Conservation (phyloP, 2,888 invertebrate genomes). For the Mesodorylaimus sp. region DNA sequence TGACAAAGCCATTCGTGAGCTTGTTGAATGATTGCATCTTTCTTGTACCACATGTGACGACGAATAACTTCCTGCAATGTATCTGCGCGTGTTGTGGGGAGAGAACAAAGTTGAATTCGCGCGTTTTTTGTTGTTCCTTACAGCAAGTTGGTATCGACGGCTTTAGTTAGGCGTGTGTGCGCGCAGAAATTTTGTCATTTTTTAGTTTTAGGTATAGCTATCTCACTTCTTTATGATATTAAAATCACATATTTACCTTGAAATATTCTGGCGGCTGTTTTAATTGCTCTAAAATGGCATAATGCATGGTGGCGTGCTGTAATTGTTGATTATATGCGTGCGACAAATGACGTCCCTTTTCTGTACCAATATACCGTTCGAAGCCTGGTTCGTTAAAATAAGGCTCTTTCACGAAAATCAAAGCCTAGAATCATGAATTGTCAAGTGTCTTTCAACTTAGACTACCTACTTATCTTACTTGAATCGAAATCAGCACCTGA, state of each 20-base stretch:
- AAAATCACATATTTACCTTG: conserved; percentile 14
- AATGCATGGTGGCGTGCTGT: conserved; percentile 27
- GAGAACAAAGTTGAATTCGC: neutral
- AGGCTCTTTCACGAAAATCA: conserved; percentile 43
- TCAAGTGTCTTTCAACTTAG: neutral
- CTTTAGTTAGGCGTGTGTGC: too few species aligned
- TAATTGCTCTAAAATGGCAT: conserved; percentile 25
- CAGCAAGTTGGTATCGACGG: too few species aligned
- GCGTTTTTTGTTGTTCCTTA: neutral
- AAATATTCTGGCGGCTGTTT: conserved; percentile 20
- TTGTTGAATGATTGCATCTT: conserved; percentile 21
- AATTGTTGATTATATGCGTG: conserved; percentile 25
- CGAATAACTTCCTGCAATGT: conserved; percentile 20
- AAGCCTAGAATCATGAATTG: conserved; percentile 37
- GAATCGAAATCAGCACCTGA: conserved; percentile 28
- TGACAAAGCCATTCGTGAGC: conserved; percentile 8
- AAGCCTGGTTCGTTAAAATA: conserved; percentile 48
- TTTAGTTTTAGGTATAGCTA: too few species aligned
- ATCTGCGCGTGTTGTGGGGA: neutral
- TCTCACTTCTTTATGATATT: too few species aligned
- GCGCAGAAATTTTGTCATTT: too few species aligned
- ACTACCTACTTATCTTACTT: conserved; percentile 15
- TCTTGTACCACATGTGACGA: conserved; percentile 26
- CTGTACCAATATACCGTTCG: conserved; percentile 31
- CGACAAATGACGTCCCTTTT: conserved; percentile 23